These are phyloP conservation scores for Callipepla californica DNA, from an alignment of 2,113 vertebrate species.

Conservation along the genomic window DNA sequence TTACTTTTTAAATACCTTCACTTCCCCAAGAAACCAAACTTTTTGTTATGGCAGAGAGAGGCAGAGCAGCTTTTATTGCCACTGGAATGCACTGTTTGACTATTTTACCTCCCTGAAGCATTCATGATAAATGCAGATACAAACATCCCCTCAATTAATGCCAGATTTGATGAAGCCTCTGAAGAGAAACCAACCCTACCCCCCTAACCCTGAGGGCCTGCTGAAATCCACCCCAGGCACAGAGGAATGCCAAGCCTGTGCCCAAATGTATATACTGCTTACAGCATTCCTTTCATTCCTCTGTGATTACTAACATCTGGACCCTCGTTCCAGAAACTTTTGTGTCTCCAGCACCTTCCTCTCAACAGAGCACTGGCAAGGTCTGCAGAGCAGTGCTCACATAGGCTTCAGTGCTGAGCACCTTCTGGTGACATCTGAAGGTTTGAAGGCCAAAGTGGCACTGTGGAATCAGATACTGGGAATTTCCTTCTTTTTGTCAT, in stretches of 20 bases:
- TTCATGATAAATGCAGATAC: background rate
- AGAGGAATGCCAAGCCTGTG: slow-evolving; percentile 40
- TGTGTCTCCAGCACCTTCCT: background rate
- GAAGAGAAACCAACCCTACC: background rate
- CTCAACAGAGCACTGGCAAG: background rate
- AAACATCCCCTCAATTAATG: slow-evolving; percentile 3
- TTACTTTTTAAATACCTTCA: background rate
- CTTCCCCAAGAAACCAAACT: background rate
- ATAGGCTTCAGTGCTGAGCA: background rate
- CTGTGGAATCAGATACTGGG: background rate
- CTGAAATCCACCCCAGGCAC: background rate
- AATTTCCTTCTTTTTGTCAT: background rate
- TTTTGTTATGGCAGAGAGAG: background rate
- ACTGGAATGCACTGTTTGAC: slow-evolving; percentile 32
- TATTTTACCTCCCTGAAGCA: slow-evolving; percentile 25
- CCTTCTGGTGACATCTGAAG: background rate
- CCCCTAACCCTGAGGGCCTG: rapidly evolving
- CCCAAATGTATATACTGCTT: slow-evolving; percentile 13
- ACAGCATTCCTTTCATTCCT: slow-evolving; percentile 66
- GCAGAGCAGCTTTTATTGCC: background rate
- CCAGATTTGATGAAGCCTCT: slow-evolving; percentile 15
- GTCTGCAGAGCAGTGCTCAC: rapidly evolving
- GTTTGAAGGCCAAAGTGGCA: background rate
- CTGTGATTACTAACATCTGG: slow-evolving; percentile 64
- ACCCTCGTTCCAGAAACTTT: background rate